Base-by-base conservation (phyloP, 2,113 vertebrate genomes). In the Paratilapia polleni region DNA sequence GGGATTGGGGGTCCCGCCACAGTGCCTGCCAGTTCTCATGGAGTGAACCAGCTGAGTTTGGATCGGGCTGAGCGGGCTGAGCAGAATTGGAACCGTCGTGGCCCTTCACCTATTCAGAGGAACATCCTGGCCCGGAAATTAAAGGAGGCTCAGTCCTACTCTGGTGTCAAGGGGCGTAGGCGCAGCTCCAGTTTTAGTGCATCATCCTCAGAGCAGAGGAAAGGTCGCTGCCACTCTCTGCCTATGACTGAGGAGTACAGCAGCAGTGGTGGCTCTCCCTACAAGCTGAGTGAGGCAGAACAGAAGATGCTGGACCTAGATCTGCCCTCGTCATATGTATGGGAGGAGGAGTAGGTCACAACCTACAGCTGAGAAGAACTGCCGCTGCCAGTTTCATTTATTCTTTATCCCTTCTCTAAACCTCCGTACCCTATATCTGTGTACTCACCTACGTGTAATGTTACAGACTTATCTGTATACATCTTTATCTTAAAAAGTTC, bases 301-400 rank as follows among this genome's bases (percentile, higher is more conserved):
- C 97, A 97, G 90, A 96, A 93, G 90, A 97, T 97, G 96, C 94
- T 97, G 4, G 97, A 99, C 91, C 93, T 99, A 1, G 94, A 95
- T 43, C 77, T 95, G 57, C 81, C 91, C 49, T 96, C 97, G 0
- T 95, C 96, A 15, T 96, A 95, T 89, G 96, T 96, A 78, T 91
- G 91, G 52, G 97, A 97, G 96, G 94, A 94, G 60, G 96, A 97
- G 95, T 92, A 97, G 95, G 91, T 49, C 10, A 22, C 24, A 26
- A 7, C 38, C 12, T 41, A 20, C 24, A 73, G 12, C 24, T n/a
- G 19, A 12, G 52, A 74, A 13, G 28, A 60, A 4, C 1, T 57
- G 12, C 14, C 22, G 31, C n/a, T 6, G 13, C 15, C 4, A 64
- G 15, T 74, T 28, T 3, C 12, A 66, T 60, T 12, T 13, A 63